Evolutionary conservation across 2,113 vertebrate species (phyloP).

Genomic region (Cygnus buccinator): DNA sequence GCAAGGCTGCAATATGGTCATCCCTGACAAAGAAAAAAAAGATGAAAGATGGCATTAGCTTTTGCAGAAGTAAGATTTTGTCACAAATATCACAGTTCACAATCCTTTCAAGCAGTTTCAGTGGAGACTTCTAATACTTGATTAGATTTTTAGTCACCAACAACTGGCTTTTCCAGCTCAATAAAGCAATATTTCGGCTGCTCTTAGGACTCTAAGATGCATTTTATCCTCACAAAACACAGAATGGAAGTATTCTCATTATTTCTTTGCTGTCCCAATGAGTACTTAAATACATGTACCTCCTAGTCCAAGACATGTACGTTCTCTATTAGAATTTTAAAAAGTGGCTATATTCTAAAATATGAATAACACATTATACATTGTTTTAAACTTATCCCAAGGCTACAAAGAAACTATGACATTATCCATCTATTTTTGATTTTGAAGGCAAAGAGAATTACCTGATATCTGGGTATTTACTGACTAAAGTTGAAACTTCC

Average conservation of each 20-base stretch:
- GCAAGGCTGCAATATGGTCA: constrained; percentile 91
- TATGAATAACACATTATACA: neutral
- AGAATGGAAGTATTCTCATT: neutral
- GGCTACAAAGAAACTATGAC: neutral
- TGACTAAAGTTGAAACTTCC: constrained; percentile 95
- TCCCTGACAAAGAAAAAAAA: constrained; percentile 78
- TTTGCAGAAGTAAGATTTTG: neutral
- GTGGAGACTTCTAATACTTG: neutral
- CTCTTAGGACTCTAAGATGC: neutral
- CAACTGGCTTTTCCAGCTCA: neutral
- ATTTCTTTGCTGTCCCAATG: neutral
- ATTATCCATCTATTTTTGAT: neutral
- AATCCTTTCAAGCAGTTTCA: neutral
- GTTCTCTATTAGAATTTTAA: neutral
- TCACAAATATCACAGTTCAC: neutral
- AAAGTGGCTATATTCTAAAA: neutral
- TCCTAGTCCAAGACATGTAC: neutral
- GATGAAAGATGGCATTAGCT: neutral
- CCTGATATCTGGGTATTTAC: constrained; percentile 97
- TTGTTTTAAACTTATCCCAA: neutral
- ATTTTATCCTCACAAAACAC: neutral
- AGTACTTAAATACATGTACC: neutral
- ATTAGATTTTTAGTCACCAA: neutral
- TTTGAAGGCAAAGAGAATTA: constrained; percentile 49
- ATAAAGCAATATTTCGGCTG: neutral